These are phyloP conservation scores for Allygus modestus DNA, from an alignment of 2,888 invertebrate species.

Conservation along the genomic window DNA sequence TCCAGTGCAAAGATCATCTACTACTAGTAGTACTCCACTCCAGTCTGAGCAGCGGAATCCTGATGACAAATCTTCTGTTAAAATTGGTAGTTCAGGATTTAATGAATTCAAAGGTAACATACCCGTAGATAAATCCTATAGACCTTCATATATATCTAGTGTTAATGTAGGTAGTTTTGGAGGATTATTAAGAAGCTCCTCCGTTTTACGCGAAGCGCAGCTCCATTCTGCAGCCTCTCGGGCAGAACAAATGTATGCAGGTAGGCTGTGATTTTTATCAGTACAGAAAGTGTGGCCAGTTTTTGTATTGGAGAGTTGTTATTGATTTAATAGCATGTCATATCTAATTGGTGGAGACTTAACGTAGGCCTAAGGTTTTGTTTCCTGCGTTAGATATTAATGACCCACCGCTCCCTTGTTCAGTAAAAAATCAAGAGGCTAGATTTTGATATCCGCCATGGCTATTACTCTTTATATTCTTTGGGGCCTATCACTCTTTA, in stretches of 20 bases:
- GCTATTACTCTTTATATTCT: too few relatives aligned
- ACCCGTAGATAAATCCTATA: constrained; percentile 57
- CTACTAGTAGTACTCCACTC: background rate
- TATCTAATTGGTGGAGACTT: background rate
- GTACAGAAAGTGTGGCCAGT: background rate
- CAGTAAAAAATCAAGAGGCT: too few relatives aligned
- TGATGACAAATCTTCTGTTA: constrained; percentile 26
- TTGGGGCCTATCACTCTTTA: too few relatives aligned
- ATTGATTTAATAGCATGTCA: background rate
- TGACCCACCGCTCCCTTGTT: too few relatives aligned
- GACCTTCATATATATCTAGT: constrained; percentile 55
- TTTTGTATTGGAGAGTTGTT: constrained; percentile 9
- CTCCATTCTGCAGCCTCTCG: constrained; percentile 62
- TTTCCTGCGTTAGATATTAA: too few relatives aligned
- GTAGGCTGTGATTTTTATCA: background rate
- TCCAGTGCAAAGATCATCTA: constrained; percentile 20
- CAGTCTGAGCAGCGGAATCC: constrained; percentile 3
- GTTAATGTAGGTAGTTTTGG: constrained; percentile 58
- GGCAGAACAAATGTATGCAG: constrained; percentile 43
- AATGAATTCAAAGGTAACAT: constrained; percentile 54
- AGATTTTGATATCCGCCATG: too few relatives aligned
- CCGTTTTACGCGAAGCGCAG: constrained; percentile 63
- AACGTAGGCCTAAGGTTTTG: too few relatives aligned
- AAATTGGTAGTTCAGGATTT: constrained; percentile 57
- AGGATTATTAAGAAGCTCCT: constrained; percentile 54